Evolutionary conservation across 2,113 vertebrate genomes (phyloP).

Genomic region (Elgaria multicarinata): DNA sequence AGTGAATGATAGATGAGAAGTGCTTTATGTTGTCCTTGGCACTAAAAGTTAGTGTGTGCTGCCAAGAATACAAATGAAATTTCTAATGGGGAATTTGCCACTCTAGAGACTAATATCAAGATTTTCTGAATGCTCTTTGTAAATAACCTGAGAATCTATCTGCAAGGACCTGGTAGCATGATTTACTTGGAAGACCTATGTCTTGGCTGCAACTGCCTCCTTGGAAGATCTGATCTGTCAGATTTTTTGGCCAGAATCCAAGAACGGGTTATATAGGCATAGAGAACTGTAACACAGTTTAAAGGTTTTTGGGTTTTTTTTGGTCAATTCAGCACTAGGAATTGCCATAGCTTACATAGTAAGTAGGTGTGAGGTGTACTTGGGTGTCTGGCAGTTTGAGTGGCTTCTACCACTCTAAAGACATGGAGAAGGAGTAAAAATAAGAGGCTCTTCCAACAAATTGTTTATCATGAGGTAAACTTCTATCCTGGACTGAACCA

Average conservation of each 20-base stretch:
- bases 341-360: background rate
- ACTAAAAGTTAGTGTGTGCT: background rate
- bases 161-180: background rate
- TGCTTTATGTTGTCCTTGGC: constrained; percentile 5
- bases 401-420: background rate
- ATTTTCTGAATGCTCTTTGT: background rate
- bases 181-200: background rate
- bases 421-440: background rate
- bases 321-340: background rate
- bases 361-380: background rate
- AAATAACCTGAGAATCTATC: background rate
- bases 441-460: background rate
- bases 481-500: background rate
- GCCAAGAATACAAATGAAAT: constrained; percentile 20
- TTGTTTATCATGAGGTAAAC: background rate
- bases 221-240: background rate
- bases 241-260: background rate
- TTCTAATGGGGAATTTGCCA: background rate
- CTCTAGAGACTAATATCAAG: constrained; percentile 1
- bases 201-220: background rate
- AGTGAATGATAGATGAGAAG: background rate
- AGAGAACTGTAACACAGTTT: background rate
- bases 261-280: background rate
- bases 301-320: background rate
- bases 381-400: background rate